These are phyloP conservation scores for Nephotettix cincticeps DNA, from an alignment of 1,140 invertebrate genomes.

Conservation along the genomic window DNA sequence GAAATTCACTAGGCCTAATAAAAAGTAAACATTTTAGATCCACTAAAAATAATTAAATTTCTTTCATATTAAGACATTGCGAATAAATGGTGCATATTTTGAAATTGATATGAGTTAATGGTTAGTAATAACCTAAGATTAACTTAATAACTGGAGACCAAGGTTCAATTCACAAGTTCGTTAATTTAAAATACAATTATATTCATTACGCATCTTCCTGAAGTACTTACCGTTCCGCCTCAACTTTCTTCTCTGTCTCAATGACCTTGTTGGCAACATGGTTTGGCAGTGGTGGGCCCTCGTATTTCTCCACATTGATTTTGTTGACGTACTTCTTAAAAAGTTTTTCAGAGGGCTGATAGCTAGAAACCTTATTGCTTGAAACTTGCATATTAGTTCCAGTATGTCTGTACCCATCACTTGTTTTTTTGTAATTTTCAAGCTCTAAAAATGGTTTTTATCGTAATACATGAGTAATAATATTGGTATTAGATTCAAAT, in stretches of 20 bases:
- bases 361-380: constrained; percentile 66
- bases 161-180: too few relatives aligned
- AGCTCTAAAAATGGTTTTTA: neutral
- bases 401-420: neutral
- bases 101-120: too few relatives aligned
- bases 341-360: constrained; percentile 78
- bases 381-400: constrained; percentile 53
- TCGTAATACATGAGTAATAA: neutral
- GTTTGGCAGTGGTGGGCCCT: constrained; percentile 61
- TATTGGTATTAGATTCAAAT: too few relatives aligned
- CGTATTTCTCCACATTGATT: constrained; percentile 84
- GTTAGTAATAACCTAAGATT: too few relatives aligned
- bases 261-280: constrained; percentile 65
- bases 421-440: constrained; percentile 15
- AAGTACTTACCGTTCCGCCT: constrained; percentile 58
- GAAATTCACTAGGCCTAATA: too few relatives aligned
- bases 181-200: too few relatives aligned
- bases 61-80: too few relatives aligned
- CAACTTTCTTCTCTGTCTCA: constrained; percentile 62
- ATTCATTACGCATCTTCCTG: too few relatives aligned
- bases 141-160: too few relatives aligned
- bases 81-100: too few relatives aligned
- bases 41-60: too few relatives aligned
- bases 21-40: too few relatives aligned
- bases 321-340: constrained; percentile 76